Evolutionary conservation across 2,888 invertebrate species (phyloP), one percentile per base, ranked within the genome.

Genomic region (Carabus problematicus): DNA sequence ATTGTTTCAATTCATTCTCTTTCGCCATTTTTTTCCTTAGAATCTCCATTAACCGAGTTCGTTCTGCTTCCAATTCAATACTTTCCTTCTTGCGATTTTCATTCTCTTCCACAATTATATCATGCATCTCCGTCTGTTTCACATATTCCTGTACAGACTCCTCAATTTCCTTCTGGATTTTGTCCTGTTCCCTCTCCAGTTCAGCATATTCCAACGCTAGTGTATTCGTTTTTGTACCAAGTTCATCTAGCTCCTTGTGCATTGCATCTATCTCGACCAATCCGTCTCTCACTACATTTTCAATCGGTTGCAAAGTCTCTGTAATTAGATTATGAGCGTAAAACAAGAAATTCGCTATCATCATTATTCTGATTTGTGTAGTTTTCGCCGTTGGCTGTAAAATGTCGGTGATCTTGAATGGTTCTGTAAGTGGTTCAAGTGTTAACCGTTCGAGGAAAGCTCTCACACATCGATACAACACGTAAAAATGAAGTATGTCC

Each of bases 401-500:
- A 54, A 52, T 54, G 41, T 42, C 8, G 7, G 3, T 43, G 47
- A 19, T 19, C 8, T 6, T 52, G 11, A 16, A n/a, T 42, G 11
- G n/a, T 41, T 18, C 8, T n/a, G 9, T 3, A 3, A 14, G n/a
- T 9, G 52, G 7, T 8, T 8, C n/a, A 8, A 8, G n/a, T 4
- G 14, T 11, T 2, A 52, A 18, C 8, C n/a, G 8, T 2, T 39
- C n/a, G 16, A 49, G 54, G 18, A 52, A 49, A n/a, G 11, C 3
- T 41, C n/a, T 54, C 3, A 18, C 39, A 63, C 63, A 63, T 11
- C 8, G 16, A 14, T 54, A 63, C 7, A 63, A 3, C 12, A 54
- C 14, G 14, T 54, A 54, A 12, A 49, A 39, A 16, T 63, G 19
- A 19, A 63, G 39, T 29, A 52, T 63, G 42, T 52, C 63, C 16